Percentiles rank a stretch among this genome's conserved stretches.
These are phyloP conservation scores for Pollicipes pollicipes DNA, from an alignment of 1,140 invertebrate species.

Conservation along the genomic window DNA sequence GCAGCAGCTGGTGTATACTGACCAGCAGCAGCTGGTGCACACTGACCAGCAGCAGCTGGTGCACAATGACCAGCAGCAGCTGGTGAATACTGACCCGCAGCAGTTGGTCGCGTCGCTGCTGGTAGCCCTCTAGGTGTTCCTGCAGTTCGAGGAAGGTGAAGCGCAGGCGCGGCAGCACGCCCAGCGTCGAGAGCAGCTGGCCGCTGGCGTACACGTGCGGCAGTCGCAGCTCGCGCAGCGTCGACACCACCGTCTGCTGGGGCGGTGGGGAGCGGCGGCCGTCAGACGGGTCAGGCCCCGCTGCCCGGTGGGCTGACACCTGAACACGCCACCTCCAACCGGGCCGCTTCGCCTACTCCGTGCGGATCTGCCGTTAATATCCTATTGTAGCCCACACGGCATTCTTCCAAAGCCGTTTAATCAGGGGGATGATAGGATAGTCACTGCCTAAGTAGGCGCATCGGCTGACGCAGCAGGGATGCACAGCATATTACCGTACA, in stretches of 20 bases:
- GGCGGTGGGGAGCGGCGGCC: conserved; percentile 21
- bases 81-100: conserved; percentile 45
- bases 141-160: conserved; percentile 85
- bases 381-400: no score
- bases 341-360: no score
- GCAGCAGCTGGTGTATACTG: no score
- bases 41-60: no score
- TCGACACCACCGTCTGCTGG: conserved; percentile 34
- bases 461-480: no score
- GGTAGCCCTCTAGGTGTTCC: conserved; percentile 85
- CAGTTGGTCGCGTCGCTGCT: conserved; percentile 75
- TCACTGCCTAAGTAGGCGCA: neutral
- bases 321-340: neutral
- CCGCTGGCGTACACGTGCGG: conserved; percentile 34
- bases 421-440: no score
- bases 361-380: no score
- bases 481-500: no score
- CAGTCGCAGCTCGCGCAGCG: conserved; percentile 25
- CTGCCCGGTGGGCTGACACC: neutral
- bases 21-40: no score
- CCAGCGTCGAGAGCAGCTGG: conserved; percentile 38
- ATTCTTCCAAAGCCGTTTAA: no score
- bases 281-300: neutral
- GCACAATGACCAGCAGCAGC: conserved; percentile 8
- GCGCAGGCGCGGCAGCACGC: conserved; percentile 48